phyloP scores from a whole-genome alignment of 2,113 vertebrate genomes.

The Neodon shergylaensis region DNA sequence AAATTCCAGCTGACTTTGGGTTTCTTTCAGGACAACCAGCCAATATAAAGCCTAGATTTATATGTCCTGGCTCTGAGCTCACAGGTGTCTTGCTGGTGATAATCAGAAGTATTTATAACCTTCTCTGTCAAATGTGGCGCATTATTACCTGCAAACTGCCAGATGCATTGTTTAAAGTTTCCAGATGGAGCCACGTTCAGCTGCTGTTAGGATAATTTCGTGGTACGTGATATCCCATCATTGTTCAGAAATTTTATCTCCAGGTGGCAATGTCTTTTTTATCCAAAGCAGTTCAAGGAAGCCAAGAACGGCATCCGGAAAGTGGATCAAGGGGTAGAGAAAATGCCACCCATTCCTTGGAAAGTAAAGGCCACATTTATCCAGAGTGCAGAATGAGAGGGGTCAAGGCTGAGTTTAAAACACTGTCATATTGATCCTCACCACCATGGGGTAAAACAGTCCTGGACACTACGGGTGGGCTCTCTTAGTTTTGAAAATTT shows the following conservation, averaged over 20 bases:
- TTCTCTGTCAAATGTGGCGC: slow-evolving; percentile 72
- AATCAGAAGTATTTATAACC: slow-evolving; percentile 69
- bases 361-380: neutral
- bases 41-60: slow-evolving; percentile 70
- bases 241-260: slow-evolving; percentile 59
- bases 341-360: neutral
- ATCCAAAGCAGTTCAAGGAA: slow-evolving; percentile 50
- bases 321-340: neutral
- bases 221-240: slow-evolving; percentile 23
- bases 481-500: neutral
- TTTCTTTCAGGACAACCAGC: slow-evolving; percentile 4
- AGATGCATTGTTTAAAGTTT: slow-evolving; percentile 77
- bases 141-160: slow-evolving; percentile 68
- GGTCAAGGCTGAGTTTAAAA: neutral
- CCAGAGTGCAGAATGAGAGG: neutral
- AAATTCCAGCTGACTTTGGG: slow-evolving; percentile 35
- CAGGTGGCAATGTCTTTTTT: slow-evolving; percentile 59
- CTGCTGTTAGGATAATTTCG: slow-evolving; percentile 68
- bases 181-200: slow-evolving; percentile 66
- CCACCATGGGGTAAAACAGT: neutral
- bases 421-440: neutral
- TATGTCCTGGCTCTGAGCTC: slow-evolving; percentile 54
- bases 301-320: neutral
- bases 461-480: neutral
- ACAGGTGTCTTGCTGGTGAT: slow-evolving; percentile 60